These are phyloP conservation scores for Megathymus violae DNA, from an alignment of 1,140 invertebrate genomes.

Conservation along the genomic window DNA sequence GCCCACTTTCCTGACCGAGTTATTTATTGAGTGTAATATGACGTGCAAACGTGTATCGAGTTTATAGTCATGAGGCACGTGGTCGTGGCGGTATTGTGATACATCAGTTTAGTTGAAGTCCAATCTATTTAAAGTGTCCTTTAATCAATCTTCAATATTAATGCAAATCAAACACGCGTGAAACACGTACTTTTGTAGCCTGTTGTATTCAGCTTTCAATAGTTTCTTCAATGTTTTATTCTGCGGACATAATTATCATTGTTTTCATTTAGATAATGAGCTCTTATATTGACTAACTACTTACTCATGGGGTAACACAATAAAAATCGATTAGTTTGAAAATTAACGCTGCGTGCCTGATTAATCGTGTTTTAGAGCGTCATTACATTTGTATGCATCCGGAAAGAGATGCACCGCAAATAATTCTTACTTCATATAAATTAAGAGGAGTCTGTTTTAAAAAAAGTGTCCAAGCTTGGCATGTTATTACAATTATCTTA, in stretches of 20 bases:
- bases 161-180: background rate
- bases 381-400: constrained; percentile 16
- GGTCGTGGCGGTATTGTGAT: background rate
- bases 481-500: constrained; percentile 68
- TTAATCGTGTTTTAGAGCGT: constrained; percentile 4
- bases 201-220: background rate
- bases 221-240: background rate
- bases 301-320: background rate
- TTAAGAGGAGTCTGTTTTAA: constrained; percentile 14
- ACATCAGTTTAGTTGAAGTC: background rate
- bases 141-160: background rate
- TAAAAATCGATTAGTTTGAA: background rate
- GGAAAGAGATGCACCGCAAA: background rate
- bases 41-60: constrained; percentile 8
- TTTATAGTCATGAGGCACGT: constrained; percentile 16
- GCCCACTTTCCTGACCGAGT: constrained; percentile 40
- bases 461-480: constrained; percentile 60
- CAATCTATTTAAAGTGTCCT: background rate
- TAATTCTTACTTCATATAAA: constrained; percentile 18
- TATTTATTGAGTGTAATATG: constrained; percentile 17
- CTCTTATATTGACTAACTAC: background rate
- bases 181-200: too few species aligned
- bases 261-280: background rate
- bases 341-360: constrained; percentile 16
- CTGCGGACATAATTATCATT: background rate